Percentiles rank a stretch among this genome's conserved stretches.
Evolutionary conservation across 2,888 invertebrate species (phyloP).

Genomic region (Mimumesa dahlbomi): DNA sequence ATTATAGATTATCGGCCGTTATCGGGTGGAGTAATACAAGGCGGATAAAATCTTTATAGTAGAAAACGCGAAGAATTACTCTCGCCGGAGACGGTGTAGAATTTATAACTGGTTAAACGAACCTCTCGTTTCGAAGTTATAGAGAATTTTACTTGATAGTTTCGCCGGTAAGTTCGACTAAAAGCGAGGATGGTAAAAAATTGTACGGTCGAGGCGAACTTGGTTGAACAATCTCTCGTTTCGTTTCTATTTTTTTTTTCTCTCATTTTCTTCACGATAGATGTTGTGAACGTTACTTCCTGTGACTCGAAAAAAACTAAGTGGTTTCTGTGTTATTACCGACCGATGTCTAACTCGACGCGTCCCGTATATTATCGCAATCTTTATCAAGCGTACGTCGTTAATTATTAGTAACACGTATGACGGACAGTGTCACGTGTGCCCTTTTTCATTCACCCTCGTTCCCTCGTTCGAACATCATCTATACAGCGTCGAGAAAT

Average conservation of each 20-base stretch:
- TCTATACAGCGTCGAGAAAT: background rate
- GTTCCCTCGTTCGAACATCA: no score
- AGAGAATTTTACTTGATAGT: no score
- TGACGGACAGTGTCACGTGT: constrained; percentile 46
- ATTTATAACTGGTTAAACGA: no score
- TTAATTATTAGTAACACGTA: constrained; percentile 46
- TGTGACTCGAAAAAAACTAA: constrained; percentile 36
- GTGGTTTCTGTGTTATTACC: constrained; percentile 48
- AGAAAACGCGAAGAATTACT: background rate
- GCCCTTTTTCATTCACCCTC: constrained; percentile 6
- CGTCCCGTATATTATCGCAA: constrained; percentile 40
- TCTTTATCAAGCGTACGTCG: constrained; percentile 35
- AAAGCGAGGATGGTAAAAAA: no score
- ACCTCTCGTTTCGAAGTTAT: no score
- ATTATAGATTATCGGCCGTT: constrained; percentile 12
- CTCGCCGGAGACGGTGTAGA: background rate
- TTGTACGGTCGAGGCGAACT: no score
- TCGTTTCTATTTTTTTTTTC: no score
- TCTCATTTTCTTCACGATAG: no score
- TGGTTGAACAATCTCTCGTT: no score
- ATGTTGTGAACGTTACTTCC: no score
- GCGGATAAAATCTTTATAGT: background rate
- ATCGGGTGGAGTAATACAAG: constrained; percentile 7
- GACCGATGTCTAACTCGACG: constrained; percentile 32
- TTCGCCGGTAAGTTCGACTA: no score